These are phyloP conservation scores for Acrocera orbiculus DNA, from an alignment of 2,888 invertebrate species.

Conservation along the genomic window DNA sequence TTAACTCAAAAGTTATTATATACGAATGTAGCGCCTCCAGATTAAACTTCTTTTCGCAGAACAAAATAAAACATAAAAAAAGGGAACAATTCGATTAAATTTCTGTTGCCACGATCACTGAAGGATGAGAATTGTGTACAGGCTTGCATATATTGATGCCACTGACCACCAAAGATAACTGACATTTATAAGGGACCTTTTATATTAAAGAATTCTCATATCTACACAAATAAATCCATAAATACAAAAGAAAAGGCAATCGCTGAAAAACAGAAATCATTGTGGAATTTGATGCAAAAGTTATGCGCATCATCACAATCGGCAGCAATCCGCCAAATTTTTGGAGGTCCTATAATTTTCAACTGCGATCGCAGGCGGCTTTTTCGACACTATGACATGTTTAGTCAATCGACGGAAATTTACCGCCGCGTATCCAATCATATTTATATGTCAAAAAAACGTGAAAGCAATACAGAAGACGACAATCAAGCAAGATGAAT, in stretches of 20 bases:
- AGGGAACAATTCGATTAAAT: too few species aligned
- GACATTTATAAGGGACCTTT: conserved; percentile 6
- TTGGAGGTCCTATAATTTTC: conserved; percentile 14
- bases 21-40: too few species aligned
- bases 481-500: conserved; percentile 12
- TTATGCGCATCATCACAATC: conserved; percentile 5
- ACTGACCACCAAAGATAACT: conserved; percentile 9
- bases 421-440: neutral
- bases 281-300: conserved; percentile 8
- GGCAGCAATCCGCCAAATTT: conserved; percentile 10
- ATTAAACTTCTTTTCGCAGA: too few species aligned
- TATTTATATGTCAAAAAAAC: conserved; percentile 1
- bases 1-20: too few species aligned
- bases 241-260: conserved; percentile 13
- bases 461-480: conserved; percentile 1
- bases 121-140: too few species aligned
- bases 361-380: conserved; percentile 22
- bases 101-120: too few species aligned
- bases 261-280: conserved; percentile 1
- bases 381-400: conserved; percentile 29
- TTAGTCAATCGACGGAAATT: conserved; percentile 9
- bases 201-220: conserved; percentile 8
- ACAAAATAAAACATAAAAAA: too few species aligned
- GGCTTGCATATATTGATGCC: too few species aligned
- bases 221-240: conserved; percentile 16